These are phyloP conservation scores for Dusona sp. DNA, from an alignment of 2,888 invertebrate species.

Conservation along the genomic window DNA sequence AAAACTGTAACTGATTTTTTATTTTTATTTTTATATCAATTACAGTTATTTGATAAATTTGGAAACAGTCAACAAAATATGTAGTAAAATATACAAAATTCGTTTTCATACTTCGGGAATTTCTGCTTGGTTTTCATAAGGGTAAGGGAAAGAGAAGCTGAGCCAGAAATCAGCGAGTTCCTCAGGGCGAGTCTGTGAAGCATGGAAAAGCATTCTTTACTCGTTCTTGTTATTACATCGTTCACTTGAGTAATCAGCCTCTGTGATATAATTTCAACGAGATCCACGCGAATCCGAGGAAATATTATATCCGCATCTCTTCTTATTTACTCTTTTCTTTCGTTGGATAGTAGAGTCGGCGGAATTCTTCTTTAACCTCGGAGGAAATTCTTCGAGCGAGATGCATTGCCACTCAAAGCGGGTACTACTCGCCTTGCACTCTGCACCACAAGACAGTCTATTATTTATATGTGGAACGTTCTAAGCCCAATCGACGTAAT, in stretches of 20 bases:
- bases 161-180: constrained; percentile 17
- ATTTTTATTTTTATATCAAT: no score
- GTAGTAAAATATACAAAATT: neutral
- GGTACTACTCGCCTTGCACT: constrained; percentile 20
- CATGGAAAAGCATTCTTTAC: constrained; percentile 21
- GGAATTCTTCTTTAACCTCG: constrained; percentile 54
- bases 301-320: constrained; percentile 24
- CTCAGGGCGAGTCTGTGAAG: constrained; percentile 29
- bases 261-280: constrained; percentile 26
- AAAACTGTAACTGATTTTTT: no score
- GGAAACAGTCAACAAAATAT: neutral
- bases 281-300: constrained; percentile 2
- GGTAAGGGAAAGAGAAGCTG: neutral
- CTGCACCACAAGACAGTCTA: neutral
- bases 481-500: neutral
- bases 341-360: constrained; percentile 50
- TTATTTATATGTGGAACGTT: neutral
- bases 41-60: neutral
- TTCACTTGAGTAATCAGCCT: constrained; percentile 20
- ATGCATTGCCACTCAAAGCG: constrained; percentile 7
- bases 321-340: constrained; percentile 26
- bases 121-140: neutral
- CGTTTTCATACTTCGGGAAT: neutral
- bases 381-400: constrained; percentile 10
- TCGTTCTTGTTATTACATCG: neutral